Percentiles rank a stretch among this genome's conserved stretches.
Evolutionary conservation across 1,140 invertebrate species (phyloP).

Genomic region (Diploscapter pachys): DNA sequence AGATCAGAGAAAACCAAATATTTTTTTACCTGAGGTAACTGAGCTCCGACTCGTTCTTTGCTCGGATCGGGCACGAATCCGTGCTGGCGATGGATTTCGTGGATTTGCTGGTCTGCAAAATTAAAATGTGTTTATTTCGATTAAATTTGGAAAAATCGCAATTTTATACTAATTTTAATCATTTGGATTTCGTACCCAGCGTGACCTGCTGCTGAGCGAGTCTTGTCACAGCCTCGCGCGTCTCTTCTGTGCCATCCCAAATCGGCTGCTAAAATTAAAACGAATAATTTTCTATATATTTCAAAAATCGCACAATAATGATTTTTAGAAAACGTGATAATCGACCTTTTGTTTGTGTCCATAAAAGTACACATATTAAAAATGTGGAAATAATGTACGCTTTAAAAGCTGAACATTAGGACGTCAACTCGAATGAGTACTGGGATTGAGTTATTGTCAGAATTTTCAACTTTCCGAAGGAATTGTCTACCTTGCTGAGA

Average conservation of each 20-base stretch:
- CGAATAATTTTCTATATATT: too few species aligned
- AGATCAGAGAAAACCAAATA: too few species aligned
- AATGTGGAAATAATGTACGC: too few species aligned
- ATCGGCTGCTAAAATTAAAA: not conserved
- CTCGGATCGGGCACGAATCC: slow-evolving; percentile 35
- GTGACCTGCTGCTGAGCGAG: slow-evolving; percentile 91
- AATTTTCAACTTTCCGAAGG: not conserved
- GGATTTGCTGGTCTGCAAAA: slow-evolving; percentile 60
- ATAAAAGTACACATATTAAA: slow-evolving; percentile 61
- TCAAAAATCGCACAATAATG: too few species aligned
- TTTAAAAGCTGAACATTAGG: too few species aligned
- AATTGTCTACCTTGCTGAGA: slow-evolving; percentile 71
- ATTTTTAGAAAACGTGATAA: not conserved
- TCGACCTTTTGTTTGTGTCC: not conserved
- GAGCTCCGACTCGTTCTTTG: slow-evolving; percentile 35
- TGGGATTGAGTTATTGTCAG: slow-evolving; percentile 35
- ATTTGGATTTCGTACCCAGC: slow-evolving; percentile 60
- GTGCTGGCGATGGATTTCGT: slow-evolving; percentile 51
- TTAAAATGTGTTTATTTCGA: not conserved
- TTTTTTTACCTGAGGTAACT: not conserved
- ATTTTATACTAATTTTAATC: not conserved
- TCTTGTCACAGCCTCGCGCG: slow-evolving; percentile 82
- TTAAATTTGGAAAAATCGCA: not conserved
- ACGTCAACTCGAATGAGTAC: slow-evolving; percentile 61
- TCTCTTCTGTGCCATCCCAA: slow-evolving; percentile 96